phyloP scores from a whole-genome alignment of 1,140 invertebrate genomes.

The Camponotus pennsylvanicus region DNA sequence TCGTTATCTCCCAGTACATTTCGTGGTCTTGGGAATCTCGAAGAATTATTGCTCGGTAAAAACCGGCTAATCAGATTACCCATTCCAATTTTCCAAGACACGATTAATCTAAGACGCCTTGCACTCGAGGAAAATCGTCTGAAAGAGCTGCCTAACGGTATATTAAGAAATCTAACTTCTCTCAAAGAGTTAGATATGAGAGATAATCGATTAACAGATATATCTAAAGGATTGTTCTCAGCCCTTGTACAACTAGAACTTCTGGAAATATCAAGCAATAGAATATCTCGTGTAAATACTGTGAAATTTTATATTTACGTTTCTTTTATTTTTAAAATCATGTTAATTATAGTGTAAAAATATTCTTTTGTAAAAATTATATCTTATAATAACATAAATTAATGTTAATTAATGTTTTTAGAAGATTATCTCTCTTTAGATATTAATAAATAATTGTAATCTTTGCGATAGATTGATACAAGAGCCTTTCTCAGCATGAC shows the following conservation, averaged over 20 bases:
- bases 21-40: slow-evolving; percentile 81
- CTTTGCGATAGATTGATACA: slow-evolving; percentile 80
- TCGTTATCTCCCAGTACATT: slow-evolving; percentile 82
- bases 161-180: slow-evolving; percentile 85
- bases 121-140: slow-evolving; percentile 91
- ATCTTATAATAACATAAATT: not conserved
- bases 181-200: slow-evolving; percentile 89
- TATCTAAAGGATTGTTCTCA: slow-evolving; percentile 87
- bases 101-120: slow-evolving; percentile 88
- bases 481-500: slow-evolving; percentile 44
- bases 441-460: not conserved
- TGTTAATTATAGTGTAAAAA: not conserved
- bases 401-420: not conserved
- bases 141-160: slow-evolving; percentile 86
- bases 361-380: not conserved
- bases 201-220: slow-evolving; percentile 87
- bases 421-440: not conserved
- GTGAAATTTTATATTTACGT: not conserved
- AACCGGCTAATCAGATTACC: slow-evolving; percentile 84
- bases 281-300: slow-evolving; percentile 84
- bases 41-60: slow-evolving; percentile 86
- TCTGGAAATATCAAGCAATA: slow-evolving; percentile 85
- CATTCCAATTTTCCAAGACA: slow-evolving; percentile 88
- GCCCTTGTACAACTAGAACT: slow-evolving; percentile 84
- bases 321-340: slow-evolving; percentile 21